Base-by-base conservation (phyloP, 2,797 vertebrate species). In the Threskiornis aethiopicus region DNA sequence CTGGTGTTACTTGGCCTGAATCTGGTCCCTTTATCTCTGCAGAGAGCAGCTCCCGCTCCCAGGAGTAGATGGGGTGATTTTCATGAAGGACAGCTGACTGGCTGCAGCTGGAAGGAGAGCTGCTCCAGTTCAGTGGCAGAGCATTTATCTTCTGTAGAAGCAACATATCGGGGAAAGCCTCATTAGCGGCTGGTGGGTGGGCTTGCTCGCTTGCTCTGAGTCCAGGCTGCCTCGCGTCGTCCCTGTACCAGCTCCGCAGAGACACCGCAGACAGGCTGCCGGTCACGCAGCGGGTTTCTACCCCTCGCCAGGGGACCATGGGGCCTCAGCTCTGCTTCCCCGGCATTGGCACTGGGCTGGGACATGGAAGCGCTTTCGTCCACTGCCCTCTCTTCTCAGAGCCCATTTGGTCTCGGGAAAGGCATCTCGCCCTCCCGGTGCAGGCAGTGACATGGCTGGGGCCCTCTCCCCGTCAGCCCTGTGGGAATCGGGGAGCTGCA, bases 261-360 rank as follows among this genome's bases (percentile, higher is more conserved):
- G 67, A 80, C 28, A 49, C 90, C 79, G 62, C 84, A 64, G 67
- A 28, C 4, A 10, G 42, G 24, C 47, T 69, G 79, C 12, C 0
- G 4, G 72, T 16, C 24, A 18, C 16, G 4, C 65, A n/a, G 51
- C 18, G 73, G 26, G 18, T 25, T 87, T 76, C 80, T 86, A 67
- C 37, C 16, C 21, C 65, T 69, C 3, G 0, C 47, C 0, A 0
- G 21, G 33, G 62, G 28, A 58, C 54, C 3, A 1, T 3, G 0
- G 51, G 28, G 28, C n/a, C 54, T 51, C 19, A 13, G 46, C 46
- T 87, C 49, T 84, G 62, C 58, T 73, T n/a, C 70, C 33, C 33
- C 4, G 5, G 62, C 0, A 0, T 1, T 25, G 22, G 62, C 46
- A 41, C 28, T 21, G 57, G 39, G 31, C 44, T 46, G 41, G 64